Evolutionary conservation across 2,797 vertebrate genomes (phyloP).

Genomic region (Melanotaenia nigrans): DNA sequence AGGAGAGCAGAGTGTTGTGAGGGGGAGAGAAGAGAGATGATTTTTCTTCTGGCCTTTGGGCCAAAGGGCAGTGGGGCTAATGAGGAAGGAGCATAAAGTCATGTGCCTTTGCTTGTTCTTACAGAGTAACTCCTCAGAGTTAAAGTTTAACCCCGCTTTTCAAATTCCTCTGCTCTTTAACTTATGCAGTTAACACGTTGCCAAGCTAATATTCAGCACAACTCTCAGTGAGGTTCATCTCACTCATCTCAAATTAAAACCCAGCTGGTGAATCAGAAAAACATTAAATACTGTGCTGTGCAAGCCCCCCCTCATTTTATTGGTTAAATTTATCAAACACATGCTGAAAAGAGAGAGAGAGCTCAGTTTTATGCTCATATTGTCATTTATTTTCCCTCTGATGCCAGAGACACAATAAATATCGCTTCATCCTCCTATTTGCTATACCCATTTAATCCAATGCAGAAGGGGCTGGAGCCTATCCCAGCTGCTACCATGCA

Average conservation of each 20-base stretch:
- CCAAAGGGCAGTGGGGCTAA: conserved; percentile 77
- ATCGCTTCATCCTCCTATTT: too few species aligned
- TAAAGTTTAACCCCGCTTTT: conserved; percentile 78
- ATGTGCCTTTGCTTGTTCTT: conserved; percentile 62
- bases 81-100: conserved; percentile 73
- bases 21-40: conserved; percentile 42
- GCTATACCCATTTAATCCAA: too few species aligned
- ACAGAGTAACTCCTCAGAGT: conserved; percentile 63
- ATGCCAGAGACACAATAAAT: too few species aligned
- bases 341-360: not conserved
- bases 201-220: conserved; percentile 4
- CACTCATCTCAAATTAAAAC: not conserved
- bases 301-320: not conserved
- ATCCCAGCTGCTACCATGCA: too few species aligned
- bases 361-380: too few species aligned
- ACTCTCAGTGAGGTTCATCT: not conserved
- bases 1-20: conserved; percentile 53
- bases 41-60: conserved; percentile 60
- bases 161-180: conserved; percentile 75
- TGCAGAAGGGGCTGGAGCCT: too few species aligned
- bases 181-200: conserved; percentile 35
- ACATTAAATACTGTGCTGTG: not conserved
- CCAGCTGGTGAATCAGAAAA: not conserved
- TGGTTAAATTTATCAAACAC: not conserved
- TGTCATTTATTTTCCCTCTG: too few species aligned